Evolutionary conservation across 2,888 invertebrate genomes (phyloP), one percentile per base, ranked within the genome.

Genomic region (Pharmacophagus antenor): DNA sequence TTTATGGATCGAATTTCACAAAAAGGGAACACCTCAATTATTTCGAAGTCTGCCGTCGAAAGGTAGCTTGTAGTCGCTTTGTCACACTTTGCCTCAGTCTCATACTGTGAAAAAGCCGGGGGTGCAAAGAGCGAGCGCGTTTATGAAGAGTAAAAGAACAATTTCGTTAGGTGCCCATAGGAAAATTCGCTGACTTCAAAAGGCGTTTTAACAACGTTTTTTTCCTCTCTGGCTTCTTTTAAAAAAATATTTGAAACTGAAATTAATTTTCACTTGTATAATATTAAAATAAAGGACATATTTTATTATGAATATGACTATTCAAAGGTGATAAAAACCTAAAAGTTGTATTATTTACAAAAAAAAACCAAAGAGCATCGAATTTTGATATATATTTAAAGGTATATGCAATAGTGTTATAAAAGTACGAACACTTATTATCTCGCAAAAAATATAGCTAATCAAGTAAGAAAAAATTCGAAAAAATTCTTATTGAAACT

Each of bases 71-170:
- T 70, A 72, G 67, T 73, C 74, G 77, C 77, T 84, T 81, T 84
- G 79, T 81, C 80, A 79, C 77, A 79, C 79, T 79, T 79, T 80
- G 75, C 74, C 73, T 79, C 80, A 77, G 75, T 81, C 76, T 76
- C 69, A 70, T 71, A 70, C 72, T 72, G 70, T 67, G 58, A 78
- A 84, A 84, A 82, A 83, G 78, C 73, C 70, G 69, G 62, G 72
- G 62, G 72, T 68, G 76, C 73, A 74, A 83, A 83, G 81, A 79
- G 77, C 79, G 77, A 72, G 76, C 77, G 79, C 83, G 80, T 85
- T 87, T 84, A 84, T 82, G 83, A 80, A 85, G 73, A 79, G 80
- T 82, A 84, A 86, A 86, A 83, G 86, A 86, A 87, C 84, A 88
- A 87, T 87, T 86, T 83, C 79, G 86, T 87, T 88, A 86, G 85